Conservation (phyloP, 2,888 invertebrate species). For the Pyrrhia umbra region DNA sequence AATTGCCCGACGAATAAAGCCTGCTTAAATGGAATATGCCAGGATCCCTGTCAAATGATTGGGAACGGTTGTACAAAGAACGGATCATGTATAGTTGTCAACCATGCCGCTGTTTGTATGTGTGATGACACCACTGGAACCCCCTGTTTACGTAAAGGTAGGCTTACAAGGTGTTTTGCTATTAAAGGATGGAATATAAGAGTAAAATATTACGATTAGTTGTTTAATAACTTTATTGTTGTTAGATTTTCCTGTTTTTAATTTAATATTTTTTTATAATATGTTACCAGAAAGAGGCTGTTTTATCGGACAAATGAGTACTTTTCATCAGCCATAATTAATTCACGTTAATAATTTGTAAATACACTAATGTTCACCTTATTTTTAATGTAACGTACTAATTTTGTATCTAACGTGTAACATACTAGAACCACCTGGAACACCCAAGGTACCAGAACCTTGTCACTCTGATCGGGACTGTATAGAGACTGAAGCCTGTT, state of each 20-base stretch:
- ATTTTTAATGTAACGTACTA: slow-evolving; percentile 78
- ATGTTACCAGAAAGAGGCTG: slow-evolving; percentile 56
- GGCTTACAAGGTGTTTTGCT: slow-evolving; percentile 75
- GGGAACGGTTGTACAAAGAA: slow-evolving; percentile 90
- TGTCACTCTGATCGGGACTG: slow-evolving; percentile 96
- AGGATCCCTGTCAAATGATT: slow-evolving; percentile 90
- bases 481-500: slow-evolving; percentile 95
- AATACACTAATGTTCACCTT: slow-evolving; percentile 69
- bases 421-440: slow-evolving; percentile 92
- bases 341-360: slow-evolving; percentile 63
- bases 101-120: slow-evolving; percentile 91
- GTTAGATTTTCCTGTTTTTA: not conserved
- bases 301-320: slow-evolving; percentile 83
- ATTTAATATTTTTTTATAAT: slow-evolving; percentile 5
- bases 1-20: slow-evolving; percentile 92
- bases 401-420: slow-evolving; percentile 82
- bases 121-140: slow-evolving; percentile 91
- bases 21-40: slow-evolving; percentile 91
- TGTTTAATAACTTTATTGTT: not conserved
- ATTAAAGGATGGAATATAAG: slow-evolving; percentile 17
- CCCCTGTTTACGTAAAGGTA: slow-evolving; percentile 91
- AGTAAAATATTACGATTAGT: not conserved
- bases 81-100: slow-evolving; percentile 91
- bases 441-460: slow-evolving; percentile 93
- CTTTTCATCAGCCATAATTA: slow-evolving; percentile 30